Evolutionary conservation across 2,888 invertebrate genomes (phyloP), one percentile per base, ranked within the genome.

Genomic region (Tipula confusa): DNA sequence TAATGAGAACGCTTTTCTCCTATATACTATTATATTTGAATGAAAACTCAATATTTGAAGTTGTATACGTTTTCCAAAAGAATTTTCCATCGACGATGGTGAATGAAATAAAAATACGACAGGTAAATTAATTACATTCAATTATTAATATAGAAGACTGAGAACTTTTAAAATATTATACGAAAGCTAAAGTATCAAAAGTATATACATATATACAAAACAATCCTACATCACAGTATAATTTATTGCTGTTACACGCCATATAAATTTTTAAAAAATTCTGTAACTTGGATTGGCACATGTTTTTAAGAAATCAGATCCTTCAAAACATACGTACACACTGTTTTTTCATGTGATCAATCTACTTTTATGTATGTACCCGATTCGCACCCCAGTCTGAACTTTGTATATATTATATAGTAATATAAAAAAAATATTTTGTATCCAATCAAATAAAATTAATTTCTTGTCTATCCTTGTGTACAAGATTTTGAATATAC

Each of bases 71-170:
- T 43, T 43, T 15, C 7, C 43, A 5, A 1, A 43, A 43, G 6
- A 43, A 15, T 43, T 43, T 15, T 15, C n/a, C n/a, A n/a, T n/a
- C n/a, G 15, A 43, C 5, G 15, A 43, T 15, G 43, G 15, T 43
- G 43, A 15, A 43, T 3, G 11, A 36, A 36, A 36, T 11, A 36
- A 36, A 9, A 36, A 36, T 11, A 15, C 15, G 64, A 64, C 64
- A 64, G 64, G 64, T 64, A 64, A 64, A 64, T 64, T 64, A 64
- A 64, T 64, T 64, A 64, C 64, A 64, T 64, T 64, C 64, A 64
- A 64, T 64, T 64, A 64, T 64, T 64, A 64, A 64, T 64, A 33
- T 2, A 64, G 15, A 64, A 64, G 64, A 64, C 64, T 64, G 64
- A 24, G 24, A 18, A 18, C 6, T 11, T 18, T 24, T 24, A 24